These are phyloP conservation scores for Eupithecia tripunctaria DNA, from an alignment of 2,888 invertebrate genomes.

Conservation along the genomic window DNA sequence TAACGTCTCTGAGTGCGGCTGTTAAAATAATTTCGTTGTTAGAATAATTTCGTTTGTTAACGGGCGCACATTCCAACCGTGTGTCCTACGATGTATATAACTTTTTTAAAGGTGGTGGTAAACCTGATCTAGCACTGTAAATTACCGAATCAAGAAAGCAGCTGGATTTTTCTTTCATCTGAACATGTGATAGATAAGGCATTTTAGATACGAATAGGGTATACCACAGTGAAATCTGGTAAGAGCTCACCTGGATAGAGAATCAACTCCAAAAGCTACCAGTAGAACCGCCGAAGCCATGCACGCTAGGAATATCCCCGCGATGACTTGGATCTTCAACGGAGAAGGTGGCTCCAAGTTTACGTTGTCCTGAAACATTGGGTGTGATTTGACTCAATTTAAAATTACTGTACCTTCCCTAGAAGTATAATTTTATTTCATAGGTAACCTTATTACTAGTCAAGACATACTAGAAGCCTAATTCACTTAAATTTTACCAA, in stretches of 20 bases:
- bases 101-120: no score
- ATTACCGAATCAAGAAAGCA: no score
- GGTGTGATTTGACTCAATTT: neutral
- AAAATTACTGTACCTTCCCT: neutral
- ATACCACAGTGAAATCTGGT: neutral
- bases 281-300: constrained; percentile 90
- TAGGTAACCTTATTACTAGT: neutral
- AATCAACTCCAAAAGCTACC: constrained; percentile 92
- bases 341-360: constrained; percentile 89
- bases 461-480: neutral
- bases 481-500: neutral
- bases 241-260: constrained; percentile 86
- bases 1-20: no score
- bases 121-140: no score
- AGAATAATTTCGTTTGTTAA: no score
- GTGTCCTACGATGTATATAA: no score
- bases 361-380: constrained; percentile 79
- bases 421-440: neutral
- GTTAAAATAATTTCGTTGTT: no score
- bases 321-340: constrained; percentile 90
- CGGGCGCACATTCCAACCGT: neutral
- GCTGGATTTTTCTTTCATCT: no score
- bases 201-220: no score
- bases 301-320: constrained; percentile 92
- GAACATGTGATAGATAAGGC: no score